Percentiles rank a stretch among this genome's conserved stretches.
Conservation (phyloP, 92 coral and sea anemone species). For the Heliopora coerulea region DNA sequence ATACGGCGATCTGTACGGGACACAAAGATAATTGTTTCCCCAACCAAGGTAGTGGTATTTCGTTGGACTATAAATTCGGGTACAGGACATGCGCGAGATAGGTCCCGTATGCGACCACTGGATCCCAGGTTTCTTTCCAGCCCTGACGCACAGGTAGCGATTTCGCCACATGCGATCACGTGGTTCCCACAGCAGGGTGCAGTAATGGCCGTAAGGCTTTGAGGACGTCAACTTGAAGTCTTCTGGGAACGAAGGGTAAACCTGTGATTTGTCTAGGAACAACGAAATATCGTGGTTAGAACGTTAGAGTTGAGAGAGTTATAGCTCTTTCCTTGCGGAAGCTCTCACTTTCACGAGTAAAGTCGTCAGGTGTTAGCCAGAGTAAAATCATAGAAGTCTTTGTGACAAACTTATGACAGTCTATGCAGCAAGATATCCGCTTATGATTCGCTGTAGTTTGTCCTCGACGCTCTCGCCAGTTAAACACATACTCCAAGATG, state of each 20-base stretch:
- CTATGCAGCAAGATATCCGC: no score
- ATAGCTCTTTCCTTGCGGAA: no score
- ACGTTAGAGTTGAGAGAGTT: no score
- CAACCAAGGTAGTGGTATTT: conserved; percentile 45
- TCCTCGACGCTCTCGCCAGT: no score
- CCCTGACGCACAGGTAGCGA: conserved; percentile 61
- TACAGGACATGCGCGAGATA: conserved; percentile 52
- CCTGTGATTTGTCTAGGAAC: conserved; percentile 34
- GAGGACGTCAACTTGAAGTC: conserved; percentile 53
- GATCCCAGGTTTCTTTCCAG: conserved; percentile 55
- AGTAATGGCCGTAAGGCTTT: conserved; percentile 21
- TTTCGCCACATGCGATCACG: conserved; percentile 63
- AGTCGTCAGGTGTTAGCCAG: no score
- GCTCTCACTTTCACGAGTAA: no score
- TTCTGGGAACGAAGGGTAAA: conserved; percentile 62
- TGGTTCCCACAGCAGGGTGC: conserved; percentile 59
- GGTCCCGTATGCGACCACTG: conserved; percentile 63
- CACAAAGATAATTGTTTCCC: conserved; percentile 66
- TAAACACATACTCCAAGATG: no score
- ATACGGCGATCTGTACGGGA: conserved; percentile 56
- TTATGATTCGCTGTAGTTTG: no score
- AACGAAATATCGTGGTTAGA: background rate
- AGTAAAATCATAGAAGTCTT: no score
- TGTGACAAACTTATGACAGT: no score
- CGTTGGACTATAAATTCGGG: conserved; percentile 43